These are phyloP conservation scores for Myrmecophaga tridactyla DNA, from an alignment of 2,113 vertebrate species.

Conservation along the genomic window DNA sequence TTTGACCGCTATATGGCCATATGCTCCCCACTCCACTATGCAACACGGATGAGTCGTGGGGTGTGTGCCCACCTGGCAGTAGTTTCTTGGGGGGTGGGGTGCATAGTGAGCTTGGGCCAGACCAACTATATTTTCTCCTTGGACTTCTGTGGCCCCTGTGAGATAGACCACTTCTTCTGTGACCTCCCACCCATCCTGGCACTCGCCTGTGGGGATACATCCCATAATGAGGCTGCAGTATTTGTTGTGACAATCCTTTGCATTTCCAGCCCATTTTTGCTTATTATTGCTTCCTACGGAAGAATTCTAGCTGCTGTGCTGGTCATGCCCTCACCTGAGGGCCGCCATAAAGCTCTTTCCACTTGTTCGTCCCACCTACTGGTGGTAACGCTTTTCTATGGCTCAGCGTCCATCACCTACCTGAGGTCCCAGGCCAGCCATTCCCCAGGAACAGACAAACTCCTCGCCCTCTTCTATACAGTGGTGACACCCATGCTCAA, in stretches of 20 bases:
- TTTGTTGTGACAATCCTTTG: slow-evolving; percentile 43
- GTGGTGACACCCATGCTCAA: slow-evolving; percentile 62
- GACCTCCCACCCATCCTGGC: slow-evolving; percentile 66
- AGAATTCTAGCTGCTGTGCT: slow-evolving; percentile 33
- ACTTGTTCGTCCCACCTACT: slow-evolving; percentile 62
- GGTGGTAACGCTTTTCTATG: slow-evolving; percentile 60
- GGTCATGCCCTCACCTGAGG: slow-evolving; percentile 41
- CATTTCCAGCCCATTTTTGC: slow-evolving; percentile 54
- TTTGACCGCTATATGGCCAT: slow-evolving; percentile 48
- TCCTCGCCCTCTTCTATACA: slow-evolving; percentile 63
- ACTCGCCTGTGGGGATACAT: slow-evolving; percentile 61
- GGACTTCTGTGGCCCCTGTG: slow-evolving; percentile 62
- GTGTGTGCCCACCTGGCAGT: neutral
- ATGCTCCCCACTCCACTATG: slow-evolving; percentile 43
- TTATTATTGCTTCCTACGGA: slow-evolving; percentile 58
- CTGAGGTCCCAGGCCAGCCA: slow-evolving; percentile 58
- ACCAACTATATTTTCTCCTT: slow-evolving; percentile 69
- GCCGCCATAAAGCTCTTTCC: slow-evolving; percentile 48
- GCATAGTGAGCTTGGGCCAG: slow-evolving; percentile 39
- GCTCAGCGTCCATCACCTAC: slow-evolving; percentile 60
- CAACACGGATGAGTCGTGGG: neutral
- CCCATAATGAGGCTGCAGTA: neutral
- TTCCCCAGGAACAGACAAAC: slow-evolving; percentile 38
- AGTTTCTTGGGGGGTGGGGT: slow-evolving; percentile 53
- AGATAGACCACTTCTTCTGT: slow-evolving; percentile 74